Conservation (phyloP, 2,113 vertebrate genomes). For the Poecile atricapillus region DNA sequence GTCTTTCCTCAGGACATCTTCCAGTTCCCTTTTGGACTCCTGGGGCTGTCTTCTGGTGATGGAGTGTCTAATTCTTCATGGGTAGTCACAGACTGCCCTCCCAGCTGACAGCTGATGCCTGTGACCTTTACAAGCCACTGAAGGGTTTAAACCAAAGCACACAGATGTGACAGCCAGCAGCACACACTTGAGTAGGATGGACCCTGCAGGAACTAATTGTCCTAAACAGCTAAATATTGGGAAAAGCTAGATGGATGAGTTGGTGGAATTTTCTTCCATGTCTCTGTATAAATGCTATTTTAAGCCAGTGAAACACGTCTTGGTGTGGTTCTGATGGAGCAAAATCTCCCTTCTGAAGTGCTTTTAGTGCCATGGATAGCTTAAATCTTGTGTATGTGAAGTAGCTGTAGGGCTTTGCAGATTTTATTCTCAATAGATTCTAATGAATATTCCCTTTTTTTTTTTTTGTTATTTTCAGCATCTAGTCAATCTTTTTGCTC, state of each 20-base stretch:
- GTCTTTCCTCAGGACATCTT: not conserved
- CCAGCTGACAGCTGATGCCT: not conserved
- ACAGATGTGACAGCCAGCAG: not conserved
- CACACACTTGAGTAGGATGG: not conserved
- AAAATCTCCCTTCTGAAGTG: not conserved
- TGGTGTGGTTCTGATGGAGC: not conserved
- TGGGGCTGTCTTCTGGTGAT: not conserved
- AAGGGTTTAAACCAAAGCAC: not conserved
- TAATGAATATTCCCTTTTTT: not conserved
- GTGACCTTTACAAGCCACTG: not conserved
- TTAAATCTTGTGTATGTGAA: not conserved
- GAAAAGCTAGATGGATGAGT: not conserved
- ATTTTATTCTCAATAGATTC: not conserved
- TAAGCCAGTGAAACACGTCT: not conserved
- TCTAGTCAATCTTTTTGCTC: constrained; percentile 95
- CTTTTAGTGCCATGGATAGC: not conserved
- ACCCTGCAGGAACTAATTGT: not conserved
- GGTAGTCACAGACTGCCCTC: not conserved
- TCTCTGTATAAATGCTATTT: not conserved
- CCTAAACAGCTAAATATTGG: not conserved
- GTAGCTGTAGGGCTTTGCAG: not conserved
- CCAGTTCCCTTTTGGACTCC: not conserved
- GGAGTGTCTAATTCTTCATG: not conserved
- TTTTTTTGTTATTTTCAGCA: constrained; percentile 73
- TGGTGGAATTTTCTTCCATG: not conserved